A percentile compares a stretch with the other conserved stretches of the same genome.
Conservation (phyloP, 2,888 invertebrate genomes). For the Acleris literana region DNA sequence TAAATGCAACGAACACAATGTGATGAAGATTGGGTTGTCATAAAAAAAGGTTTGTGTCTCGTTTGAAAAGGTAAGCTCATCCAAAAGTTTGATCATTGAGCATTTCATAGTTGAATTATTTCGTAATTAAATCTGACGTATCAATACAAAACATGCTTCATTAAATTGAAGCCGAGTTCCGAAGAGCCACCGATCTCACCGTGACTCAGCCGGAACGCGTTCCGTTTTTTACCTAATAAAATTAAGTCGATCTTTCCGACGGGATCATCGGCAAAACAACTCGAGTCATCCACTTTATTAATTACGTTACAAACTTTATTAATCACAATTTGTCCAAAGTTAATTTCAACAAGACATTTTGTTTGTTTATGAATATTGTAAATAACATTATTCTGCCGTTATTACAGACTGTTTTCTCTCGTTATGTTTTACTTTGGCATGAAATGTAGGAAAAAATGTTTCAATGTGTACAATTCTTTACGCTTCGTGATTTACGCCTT, state of each 20-base stretch:
- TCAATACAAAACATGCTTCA: constrained; percentile 62
- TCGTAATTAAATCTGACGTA: constrained; percentile 64
- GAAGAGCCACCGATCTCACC: constrained; percentile 50
- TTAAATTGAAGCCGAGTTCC: constrained; percentile 54
- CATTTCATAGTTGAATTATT: constrained; percentile 32
- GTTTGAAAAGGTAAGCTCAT: constrained; percentile 5
- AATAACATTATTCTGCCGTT: constrained; percentile 17
- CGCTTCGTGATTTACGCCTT: constrained; percentile 64
- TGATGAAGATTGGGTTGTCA: background rate
- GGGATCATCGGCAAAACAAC: constrained; percentile 49
- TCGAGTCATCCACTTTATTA: constrained; percentile 55
- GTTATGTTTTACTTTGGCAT: constrained; percentile 13
- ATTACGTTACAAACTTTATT: constrained; percentile 52
- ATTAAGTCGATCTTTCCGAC: constrained; percentile 56
- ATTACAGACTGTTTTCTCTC: constrained; percentile 14
- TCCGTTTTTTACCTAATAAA: constrained; percentile 47
- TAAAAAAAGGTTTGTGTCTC: background rate
- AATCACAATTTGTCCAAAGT: constrained; percentile 52
- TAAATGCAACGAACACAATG: constrained; percentile 6
- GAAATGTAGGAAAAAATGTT: constrained; percentile 34
- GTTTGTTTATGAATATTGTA: constrained; percentile 23
- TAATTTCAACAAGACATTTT: constrained; percentile 36
- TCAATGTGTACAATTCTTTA: constrained; percentile 49
- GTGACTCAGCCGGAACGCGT: constrained; percentile 55
- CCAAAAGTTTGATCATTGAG: constrained; percentile 20